phyloP scores from a whole-genome alignment of 2,113 vertebrate genomes.

The Poecilia latipinna region DNA sequence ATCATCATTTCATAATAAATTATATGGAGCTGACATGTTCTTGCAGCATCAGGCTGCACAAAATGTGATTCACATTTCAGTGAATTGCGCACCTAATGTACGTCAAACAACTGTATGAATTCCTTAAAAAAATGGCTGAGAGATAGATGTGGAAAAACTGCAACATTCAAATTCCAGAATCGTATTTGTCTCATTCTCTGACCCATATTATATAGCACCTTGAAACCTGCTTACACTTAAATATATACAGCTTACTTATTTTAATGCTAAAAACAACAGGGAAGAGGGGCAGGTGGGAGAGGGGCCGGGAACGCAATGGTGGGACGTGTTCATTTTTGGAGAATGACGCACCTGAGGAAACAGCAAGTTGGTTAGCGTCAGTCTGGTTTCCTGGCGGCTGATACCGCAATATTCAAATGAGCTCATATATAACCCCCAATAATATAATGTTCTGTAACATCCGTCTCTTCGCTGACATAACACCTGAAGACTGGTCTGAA shows the following conservation, averaged over 20 bases:
- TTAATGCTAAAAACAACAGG: background rate
- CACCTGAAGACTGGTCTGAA: too few species aligned
- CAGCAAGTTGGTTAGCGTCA: background rate
- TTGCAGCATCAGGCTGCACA: background rate
- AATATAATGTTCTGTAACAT: background rate
- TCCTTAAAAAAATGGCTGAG: background rate
- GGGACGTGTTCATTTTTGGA: background rate
- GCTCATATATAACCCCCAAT: background rate
- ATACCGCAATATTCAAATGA: background rate
- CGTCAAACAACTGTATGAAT: slow-evolving; percentile 17
- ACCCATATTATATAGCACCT: background rate
- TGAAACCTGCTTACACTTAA: background rate
- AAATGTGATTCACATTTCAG: slow-evolving; percentile 14
- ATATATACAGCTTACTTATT: background rate
- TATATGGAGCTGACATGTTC: background rate
- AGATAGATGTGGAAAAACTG: background rate
- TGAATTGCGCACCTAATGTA: slow-evolving; percentile 35
- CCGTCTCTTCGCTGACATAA: too few species aligned
- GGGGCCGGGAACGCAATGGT: background rate
- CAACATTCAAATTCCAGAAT: background rate
- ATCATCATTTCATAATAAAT: too few species aligned
- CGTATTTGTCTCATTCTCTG: background rate
- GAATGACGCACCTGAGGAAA: background rate
- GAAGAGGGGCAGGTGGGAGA: too few species aligned
- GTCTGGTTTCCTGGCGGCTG: too few species aligned